These are phyloP conservation scores for Epistrophe eligans DNA, from an alignment of 2,888 invertebrate genomes.

Conservation along the genomic window DNA sequence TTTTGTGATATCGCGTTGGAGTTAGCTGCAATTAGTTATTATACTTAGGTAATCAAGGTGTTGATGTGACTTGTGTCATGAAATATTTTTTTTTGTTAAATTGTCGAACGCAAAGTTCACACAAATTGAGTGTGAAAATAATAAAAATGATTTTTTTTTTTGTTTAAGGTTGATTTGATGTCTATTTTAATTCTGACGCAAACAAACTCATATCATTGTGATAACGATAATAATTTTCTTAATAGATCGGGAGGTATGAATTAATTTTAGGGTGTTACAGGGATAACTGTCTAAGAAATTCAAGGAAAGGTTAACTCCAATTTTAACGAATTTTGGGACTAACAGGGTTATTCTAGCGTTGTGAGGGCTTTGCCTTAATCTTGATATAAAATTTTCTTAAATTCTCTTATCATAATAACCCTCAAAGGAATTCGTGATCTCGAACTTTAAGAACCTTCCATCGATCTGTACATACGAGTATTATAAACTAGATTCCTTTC, in stretches of 20 bases:
- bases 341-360: too few relatives aligned
- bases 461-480: conserved; percentile 6
- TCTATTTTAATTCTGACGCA: too few relatives aligned
- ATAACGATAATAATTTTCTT: too few relatives aligned
- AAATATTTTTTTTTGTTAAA: not conserved
- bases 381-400: not conserved
- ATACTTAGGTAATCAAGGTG: conserved; percentile 41
- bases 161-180: too few relatives aligned
- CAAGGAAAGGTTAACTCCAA: too few relatives aligned
- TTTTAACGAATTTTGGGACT: too few relatives aligned
- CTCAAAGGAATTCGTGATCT: not conserved
- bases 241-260: too few relatives aligned
- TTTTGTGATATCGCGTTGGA: conserved; percentile 43
- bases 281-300: too few relatives aligned
- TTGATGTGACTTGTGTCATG: conserved; percentile 54
- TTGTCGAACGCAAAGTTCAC: conserved; percentile 5
- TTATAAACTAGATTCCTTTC: conserved; percentile 36
- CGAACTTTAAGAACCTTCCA: conserved; percentile 1
- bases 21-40: conserved; percentile 52
- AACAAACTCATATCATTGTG: too few relatives aligned
- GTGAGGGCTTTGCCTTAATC: not conserved
- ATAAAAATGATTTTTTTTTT: too few relatives aligned
- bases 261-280: too few relatives aligned
- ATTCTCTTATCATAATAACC: conserved; percentile 7
- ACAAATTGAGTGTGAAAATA: not conserved